Evolutionary conservation across 2,113 vertebrate genomes (phyloP), one percentile per base, ranked within the genome.

Genomic region (Sinocyclocheilus grahami): DNA sequence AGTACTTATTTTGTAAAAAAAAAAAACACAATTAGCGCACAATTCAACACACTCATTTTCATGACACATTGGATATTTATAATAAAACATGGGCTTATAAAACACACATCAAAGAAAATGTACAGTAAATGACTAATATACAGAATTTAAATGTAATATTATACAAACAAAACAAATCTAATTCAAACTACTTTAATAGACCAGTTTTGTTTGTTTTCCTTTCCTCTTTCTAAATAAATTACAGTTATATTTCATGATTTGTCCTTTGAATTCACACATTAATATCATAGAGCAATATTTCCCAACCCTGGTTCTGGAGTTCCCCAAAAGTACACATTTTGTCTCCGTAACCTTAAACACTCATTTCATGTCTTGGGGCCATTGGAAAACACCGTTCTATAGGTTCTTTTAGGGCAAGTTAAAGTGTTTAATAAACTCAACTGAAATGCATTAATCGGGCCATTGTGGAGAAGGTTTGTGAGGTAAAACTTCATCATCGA

Each of bases 401-500:
- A 78, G 51, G 18, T 78, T 78, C 0, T 60, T 33, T 78, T 77
- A 24, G 48, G 48, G 75, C 9, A 30, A 77, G 27, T 33, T 18
- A 5, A 10, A 37, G 67, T 37, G 30, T 71, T 24, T n/a, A 22
- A 39, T 39, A 75, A 75, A 75, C 39, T 77, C 24, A n/a, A 77
- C 46, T 27, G 42, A 77, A 77, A 22, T 22, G 12, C 18, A n/a
- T 39, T 62, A 13, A 42, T 39, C n/a, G 11, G 13, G 20, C 33
- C 33, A 80, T n/a, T 42, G 53, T 33, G 7, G 46, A 78, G 48
- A 53, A 60, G 72, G 11, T 39, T 30, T 79, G 58, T 30, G 14
- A 33, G 42, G 27, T n/a, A 20, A 85, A 55, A 71, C 18, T 0
- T 78, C 39, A 46, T 88, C 75, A 88, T 75, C 87, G 78, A 27